Evolutionary conservation across 2,888 invertebrate species (phyloP), one percentile per base, ranked within the genome.

Genomic region (Orthosia cruda): DNA sequence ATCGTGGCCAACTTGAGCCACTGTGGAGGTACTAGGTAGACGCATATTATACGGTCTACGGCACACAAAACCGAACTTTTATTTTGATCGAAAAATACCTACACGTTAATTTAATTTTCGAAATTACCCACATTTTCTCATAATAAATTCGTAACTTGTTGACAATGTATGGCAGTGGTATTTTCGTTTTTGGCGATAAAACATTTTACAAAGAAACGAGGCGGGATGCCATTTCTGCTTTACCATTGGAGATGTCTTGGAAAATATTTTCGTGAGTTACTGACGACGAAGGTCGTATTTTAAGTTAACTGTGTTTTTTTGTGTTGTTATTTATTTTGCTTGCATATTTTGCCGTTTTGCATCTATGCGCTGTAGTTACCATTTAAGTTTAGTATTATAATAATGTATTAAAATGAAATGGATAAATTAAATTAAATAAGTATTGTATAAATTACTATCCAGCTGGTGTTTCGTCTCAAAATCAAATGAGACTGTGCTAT

Each of bases 201-300:
- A 90, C 91, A 91, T 93, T 93, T 88, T 59, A 81, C 81, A 87
- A 89, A 81, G 92, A 90, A 81, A 86, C 87, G 67, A 90, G 88
- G 80, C 88, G 84, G 74, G 95, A 95, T 89, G 90, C 90, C 87
- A 91, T 96, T 89, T 92, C 95, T 59, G 89, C 91, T 72, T 91
- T 96, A 87, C 96, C 96, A 32, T 87, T 96, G 84, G 96, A 96
- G 82, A 87, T 96, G 82, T 93, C 94, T 76, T 96, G 96, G 96
- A 93, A 89, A 88, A 96, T 96, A 94, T 96, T 96, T 88, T 92
- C 92, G 96, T 96, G 89, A 96, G 96, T 95, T 83, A 68, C 83
- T 71, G 74, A 55, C 69, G 65, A 83, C 70, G 72, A 71, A 85
- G 55, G 57, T 57, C 72, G 57, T 69, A 66, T 80, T 86, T 89